Evolutionary conservation across 2,113 vertebrate species (phyloP), one percentile per base, ranked within the genome.

Genomic region (Coryphaenoides rupestris): DNA sequence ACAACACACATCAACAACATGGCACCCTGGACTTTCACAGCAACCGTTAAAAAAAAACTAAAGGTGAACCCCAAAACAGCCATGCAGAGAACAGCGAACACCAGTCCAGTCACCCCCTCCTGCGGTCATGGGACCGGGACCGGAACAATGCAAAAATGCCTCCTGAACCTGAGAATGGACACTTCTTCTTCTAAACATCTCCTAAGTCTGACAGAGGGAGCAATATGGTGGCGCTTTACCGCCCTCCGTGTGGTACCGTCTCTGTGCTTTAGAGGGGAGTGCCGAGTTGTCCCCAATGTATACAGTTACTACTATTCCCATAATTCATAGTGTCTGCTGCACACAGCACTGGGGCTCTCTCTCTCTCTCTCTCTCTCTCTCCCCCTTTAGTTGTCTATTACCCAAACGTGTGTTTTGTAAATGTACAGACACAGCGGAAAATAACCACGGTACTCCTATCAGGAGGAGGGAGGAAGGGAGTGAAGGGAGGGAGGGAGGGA

Each of bases 61-160:
- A n/a, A 40, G 33, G 33, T 12, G 7, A 89, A 73, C 89, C 91
- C 88, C n/a, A n/a, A 93, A 90, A 92, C 88, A 79, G 81, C 90
- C 91, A 93, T 92, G 92, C 92, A 93, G 85, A n/a, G n/a, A n/a
- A 70, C 73, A 82, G 84, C 79, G 82, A 89, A 84, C 73, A 71
- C 47, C 2, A 73, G 19, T 58, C 50, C 62, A 67, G 70, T 47
- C 60, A 65, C n/a, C n/a, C n/a, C n/a, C n/a, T n/a, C n/a, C n/a
- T n/a, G 58, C 58, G 68, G 66, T 19, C 61, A 55, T 28, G 66
- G 65, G 22, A 72, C 72, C 61, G 66, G 62, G 9, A 40, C n/a
- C 13, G 33, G 64, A 79, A 73, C 40, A 60, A 2, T 6, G 78
- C 58, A 72, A n/a, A 66, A 75, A 66, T 64, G 53, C 24, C 67